Evolutionary conservation across 1,140 invertebrate species (phyloP).

Genomic region (Ceratitis capitata): DNA sequence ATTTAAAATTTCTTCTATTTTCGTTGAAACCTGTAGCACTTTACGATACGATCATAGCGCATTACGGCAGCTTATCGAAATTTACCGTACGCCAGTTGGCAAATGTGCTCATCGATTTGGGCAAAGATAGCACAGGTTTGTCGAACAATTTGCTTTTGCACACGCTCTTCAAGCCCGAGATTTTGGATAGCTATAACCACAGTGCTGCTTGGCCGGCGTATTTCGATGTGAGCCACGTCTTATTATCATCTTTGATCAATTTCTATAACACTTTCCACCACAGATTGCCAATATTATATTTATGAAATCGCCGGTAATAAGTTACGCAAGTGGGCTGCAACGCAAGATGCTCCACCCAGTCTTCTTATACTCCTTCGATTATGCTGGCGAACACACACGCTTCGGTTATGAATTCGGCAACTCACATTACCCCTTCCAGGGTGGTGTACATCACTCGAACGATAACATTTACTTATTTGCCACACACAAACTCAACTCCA

Average conservation of each 20-base stretch:
- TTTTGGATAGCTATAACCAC: slow-evolving; percentile 51
- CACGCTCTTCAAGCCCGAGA: slow-evolving; percentile 48
- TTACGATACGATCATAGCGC: background rate
- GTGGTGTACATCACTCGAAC: slow-evolving; percentile 64
- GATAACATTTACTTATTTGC: slow-evolving; percentile 64
- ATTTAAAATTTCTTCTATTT: background rate
- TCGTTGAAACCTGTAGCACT: background rate
- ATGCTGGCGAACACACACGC: slow-evolving; percentile 56
- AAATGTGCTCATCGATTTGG: slow-evolving; percentile 46
- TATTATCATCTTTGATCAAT: background rate
- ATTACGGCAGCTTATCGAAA: background rate
- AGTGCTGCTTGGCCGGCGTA: slow-evolving; percentile 53
- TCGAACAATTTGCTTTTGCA: slow-evolving; percentile 51
- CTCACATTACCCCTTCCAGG: slow-evolving; percentile 63
- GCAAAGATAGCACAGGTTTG: slow-evolving; percentile 49
- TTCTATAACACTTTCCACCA: background rate
- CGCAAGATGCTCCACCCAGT: slow-evolving; percentile 45
- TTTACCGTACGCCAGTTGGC: slow-evolving; percentile 52
- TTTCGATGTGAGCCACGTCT: slow-evolving; percentile 61
- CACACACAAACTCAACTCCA: slow-evolving; percentile 52
- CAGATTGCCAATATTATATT: slow-evolving; percentile 50
- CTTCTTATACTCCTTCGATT: slow-evolving; percentile 62
- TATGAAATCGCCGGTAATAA: slow-evolving; percentile 60
- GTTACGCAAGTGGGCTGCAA: slow-evolving; percentile 48
- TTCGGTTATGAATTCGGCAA: slow-evolving; percentile 64